phyloP scores from a whole-genome alignment of 2,113 vertebrate genomes.

The Chaetura pelagica region DNA sequence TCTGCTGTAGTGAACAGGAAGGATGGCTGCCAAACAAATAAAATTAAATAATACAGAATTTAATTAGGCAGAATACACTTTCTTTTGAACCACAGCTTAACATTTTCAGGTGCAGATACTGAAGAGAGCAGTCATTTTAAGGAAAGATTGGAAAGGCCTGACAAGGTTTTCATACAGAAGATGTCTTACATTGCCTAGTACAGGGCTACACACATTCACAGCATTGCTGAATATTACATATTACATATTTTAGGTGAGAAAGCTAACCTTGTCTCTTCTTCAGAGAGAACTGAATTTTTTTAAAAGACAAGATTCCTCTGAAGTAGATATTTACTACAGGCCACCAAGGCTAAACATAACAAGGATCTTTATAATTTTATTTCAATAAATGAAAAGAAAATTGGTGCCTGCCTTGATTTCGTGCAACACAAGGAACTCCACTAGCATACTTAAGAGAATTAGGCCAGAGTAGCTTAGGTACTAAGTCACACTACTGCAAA shows the following conservation, averaged over 20 bases:
- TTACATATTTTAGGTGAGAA: background rate
- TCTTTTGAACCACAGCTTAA: background rate
- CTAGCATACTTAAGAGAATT: background rate
- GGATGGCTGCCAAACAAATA: conserved; percentile 6
- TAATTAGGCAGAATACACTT: background rate
- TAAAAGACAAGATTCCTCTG: background rate
- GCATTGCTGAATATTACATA: background rate
- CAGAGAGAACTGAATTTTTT: background rate
- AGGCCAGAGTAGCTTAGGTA: background rate
- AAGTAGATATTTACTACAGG: background rate
- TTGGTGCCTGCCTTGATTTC: background rate
- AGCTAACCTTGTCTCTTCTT: background rate
- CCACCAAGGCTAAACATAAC: background rate
- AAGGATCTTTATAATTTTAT: background rate
- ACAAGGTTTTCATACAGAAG: background rate
- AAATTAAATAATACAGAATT: background rate
- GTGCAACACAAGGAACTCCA: background rate
- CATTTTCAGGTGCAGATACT: background rate
- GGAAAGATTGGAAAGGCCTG: background rate
- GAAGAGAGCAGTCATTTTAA: background rate
- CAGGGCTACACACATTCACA: background rate
- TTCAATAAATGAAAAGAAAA: background rate
- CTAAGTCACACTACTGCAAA: background rate
- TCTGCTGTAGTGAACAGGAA: background rate
- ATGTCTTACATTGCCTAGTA: background rate